Conservation (phyloP, 2,113 vertebrate species). For the Oreochromis niloticus region DNA sequence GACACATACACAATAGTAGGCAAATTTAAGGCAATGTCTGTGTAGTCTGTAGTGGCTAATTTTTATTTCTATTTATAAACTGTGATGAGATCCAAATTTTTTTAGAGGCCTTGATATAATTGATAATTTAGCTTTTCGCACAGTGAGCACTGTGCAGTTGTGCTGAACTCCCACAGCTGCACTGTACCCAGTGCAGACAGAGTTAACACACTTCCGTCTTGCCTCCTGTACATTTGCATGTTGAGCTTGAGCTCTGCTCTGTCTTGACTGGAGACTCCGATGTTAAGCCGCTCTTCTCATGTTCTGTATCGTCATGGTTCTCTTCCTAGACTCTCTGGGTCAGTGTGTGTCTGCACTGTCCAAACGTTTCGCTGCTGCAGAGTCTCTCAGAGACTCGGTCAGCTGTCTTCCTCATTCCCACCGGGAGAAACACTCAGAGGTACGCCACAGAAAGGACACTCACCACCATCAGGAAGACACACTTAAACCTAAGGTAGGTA, state of each 20-base stretch:
- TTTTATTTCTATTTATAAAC: not conserved
- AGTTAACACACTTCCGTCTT: constrained; percentile 9
- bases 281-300: not conserved
- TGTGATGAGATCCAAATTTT: not conserved
- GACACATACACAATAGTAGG: not conserved
- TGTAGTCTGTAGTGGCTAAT: not conserved
- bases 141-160: not conserved
- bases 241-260: not conserved
- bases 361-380: constrained; percentile 66
- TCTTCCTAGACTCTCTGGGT: constrained; percentile 69
- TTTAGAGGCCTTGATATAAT: not conserved
- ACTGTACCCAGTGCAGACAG: not conserved
- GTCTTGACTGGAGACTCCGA: not conserved
- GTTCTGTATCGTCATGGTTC: constrained; percentile 13
- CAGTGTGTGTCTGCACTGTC: constrained; percentile 74
- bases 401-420: constrained; percentile 61
- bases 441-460: constrained; percentile 68
- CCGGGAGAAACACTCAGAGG: constrained; percentile 68
- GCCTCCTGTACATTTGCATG: constrained; percentile 30
- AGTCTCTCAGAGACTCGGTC: constrained; percentile 63
- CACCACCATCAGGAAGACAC: constrained; percentile 60
- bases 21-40: not conserved
- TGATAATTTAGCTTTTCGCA: not conserved
- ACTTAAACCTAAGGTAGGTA: constrained; percentile 67
- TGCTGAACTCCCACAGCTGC: not conserved